Evolutionary conservation across 1,140 invertebrate genomes (phyloP), one percentile per base, ranked within the genome.

Genomic region (Eubasilissa regina): DNA sequence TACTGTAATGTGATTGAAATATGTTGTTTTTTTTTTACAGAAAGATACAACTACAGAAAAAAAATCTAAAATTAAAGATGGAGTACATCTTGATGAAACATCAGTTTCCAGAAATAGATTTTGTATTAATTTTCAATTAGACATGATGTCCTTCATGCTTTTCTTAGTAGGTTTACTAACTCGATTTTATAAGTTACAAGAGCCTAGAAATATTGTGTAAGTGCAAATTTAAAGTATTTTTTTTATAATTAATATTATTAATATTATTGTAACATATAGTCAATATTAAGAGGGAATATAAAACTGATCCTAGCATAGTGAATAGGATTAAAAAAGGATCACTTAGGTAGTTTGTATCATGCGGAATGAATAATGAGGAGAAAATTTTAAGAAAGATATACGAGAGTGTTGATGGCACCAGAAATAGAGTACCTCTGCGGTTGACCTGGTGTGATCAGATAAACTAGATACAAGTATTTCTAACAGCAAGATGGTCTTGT

Each of bases 131-230:
- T 87, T 95, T 76, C 91, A 94, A 87, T 87, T 98, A 68, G 96
- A 98, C 89, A 79, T 96, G 19, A 89, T 97, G 51, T 94, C 95
- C 73, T 81, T 94, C 53, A 73, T 90, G 9, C 86, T 98, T 47
- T 93, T 98, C 85, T 58, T 93, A 44, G 81, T 93, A 77, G 94
- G 93, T 55, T 85, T 97, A 66, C 84, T 90, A 8, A 97, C 95
- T 44, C 90, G 97, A 81, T 92, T 97, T 84, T 97, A 97, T 88
- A 92, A 92, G 83, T 88, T 98, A 47, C 93, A 95, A 83, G 92
- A 96, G 85, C 97, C 97, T 6, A 90, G 90, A 58, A 93, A 94
- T 89, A 95, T 98, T 85, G 97, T 98, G 96, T 98, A 93, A 94
- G 95, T 93, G 21, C 25, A 17, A 58, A 73, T 51, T 73, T 15